Conservation (phyloP, 2,888 invertebrate genomes). For the Mythimna loreyi region DNA sequence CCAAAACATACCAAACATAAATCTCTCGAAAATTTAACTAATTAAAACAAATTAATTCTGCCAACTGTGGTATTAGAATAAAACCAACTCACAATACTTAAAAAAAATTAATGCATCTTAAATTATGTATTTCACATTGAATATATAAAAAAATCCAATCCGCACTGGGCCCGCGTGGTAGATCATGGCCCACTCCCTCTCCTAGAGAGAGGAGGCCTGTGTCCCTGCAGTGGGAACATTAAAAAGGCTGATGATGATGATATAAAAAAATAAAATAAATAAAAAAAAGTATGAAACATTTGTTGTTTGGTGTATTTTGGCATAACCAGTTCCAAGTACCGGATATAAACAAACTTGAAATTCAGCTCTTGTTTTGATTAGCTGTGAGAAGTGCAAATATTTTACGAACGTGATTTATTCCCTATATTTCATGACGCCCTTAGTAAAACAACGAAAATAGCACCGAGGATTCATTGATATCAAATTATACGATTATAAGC, state of each 20-base stretch:
- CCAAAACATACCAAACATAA: background rate
- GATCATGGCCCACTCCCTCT: too few relatives aligned
- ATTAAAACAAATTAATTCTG: background rate
- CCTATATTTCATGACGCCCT: slow-evolving; percentile 21
- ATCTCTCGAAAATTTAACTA: background rate
- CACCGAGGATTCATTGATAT: slow-evolving; percentile 14
- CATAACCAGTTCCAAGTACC: slow-evolving; percentile 11
- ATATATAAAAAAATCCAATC: too few relatives aligned
- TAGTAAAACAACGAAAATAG: slow-evolving; percentile 37
- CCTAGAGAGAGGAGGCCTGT: too few relatives aligned
- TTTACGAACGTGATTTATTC: slow-evolving; percentile 45
- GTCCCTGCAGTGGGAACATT: too few relatives aligned
- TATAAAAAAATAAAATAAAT: too few relatives aligned
- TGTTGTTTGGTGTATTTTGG: slow-evolving; percentile 1
- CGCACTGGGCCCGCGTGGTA: too few relatives aligned
- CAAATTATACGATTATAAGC: slow-evolving; percentile 29
- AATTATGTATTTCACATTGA: background rate
- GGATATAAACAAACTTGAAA: slow-evolving; percentile 45
- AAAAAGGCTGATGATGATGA: too few relatives aligned
- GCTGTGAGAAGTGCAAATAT: slow-evolving; percentile 49
- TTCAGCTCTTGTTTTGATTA: slow-evolving; percentile 52
- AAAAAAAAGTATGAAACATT: background rate
- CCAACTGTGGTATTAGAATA: too few relatives aligned
- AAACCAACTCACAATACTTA: background rate
- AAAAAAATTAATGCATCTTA: background rate